Conservation (phyloP, 2,797 vertebrate species). For the Ciconia nigra region DNA sequence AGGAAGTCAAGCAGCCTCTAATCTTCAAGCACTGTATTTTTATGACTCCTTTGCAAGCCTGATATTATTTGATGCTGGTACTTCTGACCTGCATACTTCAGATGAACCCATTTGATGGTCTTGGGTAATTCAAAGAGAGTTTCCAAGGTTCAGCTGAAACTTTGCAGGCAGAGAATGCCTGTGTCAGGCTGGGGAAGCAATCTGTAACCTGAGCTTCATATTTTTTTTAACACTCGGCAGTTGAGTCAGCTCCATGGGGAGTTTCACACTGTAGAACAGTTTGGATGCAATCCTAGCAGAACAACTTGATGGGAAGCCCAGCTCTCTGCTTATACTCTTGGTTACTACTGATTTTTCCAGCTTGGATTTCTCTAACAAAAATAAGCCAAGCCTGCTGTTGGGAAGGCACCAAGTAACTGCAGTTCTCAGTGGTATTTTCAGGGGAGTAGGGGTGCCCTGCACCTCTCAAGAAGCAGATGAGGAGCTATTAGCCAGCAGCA, state of each 20-base stretch:
- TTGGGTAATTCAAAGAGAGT: neutral
- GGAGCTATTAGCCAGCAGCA: neutral
- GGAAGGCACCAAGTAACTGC: neutral
- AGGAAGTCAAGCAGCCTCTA: neutral
- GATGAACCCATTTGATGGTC: slow-evolving; percentile 1
- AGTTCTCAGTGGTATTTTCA: neutral
- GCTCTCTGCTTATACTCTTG: neutral
- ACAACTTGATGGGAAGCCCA: slow-evolving; percentile 29
- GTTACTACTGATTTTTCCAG: neutral
- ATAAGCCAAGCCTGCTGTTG: neutral
- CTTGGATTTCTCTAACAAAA: neutral
- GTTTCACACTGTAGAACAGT: neutral
- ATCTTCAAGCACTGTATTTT: neutral
- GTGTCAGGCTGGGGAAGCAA: neutral
- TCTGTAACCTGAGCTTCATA: slow-evolving; percentile 7
- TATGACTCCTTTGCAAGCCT: neutral
- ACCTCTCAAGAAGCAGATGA: neutral
- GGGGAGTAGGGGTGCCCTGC: neutral
- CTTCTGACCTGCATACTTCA: slow-evolving; percentile 5
- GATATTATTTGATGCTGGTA: neutral
- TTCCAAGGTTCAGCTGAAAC: neutral
- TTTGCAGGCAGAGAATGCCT: neutral
- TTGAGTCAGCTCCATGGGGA: slow-evolving; percentile 37
- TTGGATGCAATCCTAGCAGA: slow-evolving; percentile 31
- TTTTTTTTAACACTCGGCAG: neutral